Evolutionary conservation across 2,113 vertebrate species (phyloP), one percentile per base, ranked within the genome.

Genomic region (Lagopus muta): DNA sequence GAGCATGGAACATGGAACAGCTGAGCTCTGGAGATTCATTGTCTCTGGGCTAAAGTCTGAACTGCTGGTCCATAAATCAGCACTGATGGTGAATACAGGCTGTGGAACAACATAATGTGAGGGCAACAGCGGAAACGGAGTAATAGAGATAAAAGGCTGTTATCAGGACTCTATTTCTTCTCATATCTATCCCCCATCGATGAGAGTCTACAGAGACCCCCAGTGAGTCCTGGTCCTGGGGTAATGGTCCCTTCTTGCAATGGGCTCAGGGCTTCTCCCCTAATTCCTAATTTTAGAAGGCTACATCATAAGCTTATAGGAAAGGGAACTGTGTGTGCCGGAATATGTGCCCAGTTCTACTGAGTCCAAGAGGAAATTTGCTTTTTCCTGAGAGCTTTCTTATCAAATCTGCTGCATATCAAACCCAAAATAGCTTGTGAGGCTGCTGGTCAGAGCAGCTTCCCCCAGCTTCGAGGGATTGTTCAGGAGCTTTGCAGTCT

Each of bases 371-470:
- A 97, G 91, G 94, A 97, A 97, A 96, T 96, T 86, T 78, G 94
- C 60, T 84, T 89, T 92, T 97, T 97, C 93, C 96, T 96, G 91
- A 94, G 86, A 95, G 91, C 84, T 96, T 96, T 95, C 95, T 96
- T 97, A 96, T 96, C 95, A 95, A 97, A 96, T 79, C 83, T 97
- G 77, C 72, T 74, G 58, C 60, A 5, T 77, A 94, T 95, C 85
- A 83, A 92, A 78, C 61, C 64, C 78, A 76, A 93, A 96, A 96
- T 94, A 97, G 71, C 72, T 72, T n/a, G 74, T 88, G 76, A 88
- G 60, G 81, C 61, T 86, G 90, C 77, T 70, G 72, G 21, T 93
- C 77, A 79, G 47, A 72, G 58, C 52, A 75, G 50, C 45, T 85
- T 64, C 69, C 88, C 69, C 93, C 52, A 25, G 73, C 62, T 55